Evolutionary conservation across 2,888 invertebrate genomes (phyloP), one percentile per base, ranked within the genome.

Genomic region (Machimus atricapillus): DNA sequence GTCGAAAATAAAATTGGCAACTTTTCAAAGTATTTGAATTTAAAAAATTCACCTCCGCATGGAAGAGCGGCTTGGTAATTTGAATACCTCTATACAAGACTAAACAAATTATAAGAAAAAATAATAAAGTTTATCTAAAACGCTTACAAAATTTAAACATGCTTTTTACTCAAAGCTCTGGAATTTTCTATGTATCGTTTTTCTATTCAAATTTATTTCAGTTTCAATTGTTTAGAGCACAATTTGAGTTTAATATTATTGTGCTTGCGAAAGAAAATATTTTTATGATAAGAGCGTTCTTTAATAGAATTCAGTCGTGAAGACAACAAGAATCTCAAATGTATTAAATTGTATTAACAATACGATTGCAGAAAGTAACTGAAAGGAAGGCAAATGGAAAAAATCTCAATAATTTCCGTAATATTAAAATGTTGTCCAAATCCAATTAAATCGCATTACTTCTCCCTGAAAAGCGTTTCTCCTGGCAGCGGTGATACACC

Each of bases 371-470:
- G 66, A 23, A 66, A 66, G 56, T 27, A 66, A 66, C 3, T 9
- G 19, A 19, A 52, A 7, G 52, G 16, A 52, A 52, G 7, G 52
- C 7, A 74, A 77, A 37, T 77, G 76, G 19, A 77, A 77, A 58
- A 77, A 66, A 23, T 66, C 66, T 23, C 27, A 66, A 66, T 27
- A 66, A 52, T 66, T 77, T 16, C 19, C 4, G 6, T 19, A 27
- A 66, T 66, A 66, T 79, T 46, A 40, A 46, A 79, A 43, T 16
- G 27, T 79, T 46, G 43, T 46, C 23, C 79, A 56, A 81, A 81
- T 81, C 34, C 81, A 81, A 81, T 81, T 81, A 81, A 56, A 31
- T 81, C 14, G 23, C 31, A 81, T 79, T 81, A 81, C 81, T 52
- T 81, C 56, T 52, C 23, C 56, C 56, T 56, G 16, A 46, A 31